These are phyloP conservation scores for Sebastolobus alascanus DNA, from an alignment of 2,797 vertebrate genomes.

Conservation along the genomic window DNA sequence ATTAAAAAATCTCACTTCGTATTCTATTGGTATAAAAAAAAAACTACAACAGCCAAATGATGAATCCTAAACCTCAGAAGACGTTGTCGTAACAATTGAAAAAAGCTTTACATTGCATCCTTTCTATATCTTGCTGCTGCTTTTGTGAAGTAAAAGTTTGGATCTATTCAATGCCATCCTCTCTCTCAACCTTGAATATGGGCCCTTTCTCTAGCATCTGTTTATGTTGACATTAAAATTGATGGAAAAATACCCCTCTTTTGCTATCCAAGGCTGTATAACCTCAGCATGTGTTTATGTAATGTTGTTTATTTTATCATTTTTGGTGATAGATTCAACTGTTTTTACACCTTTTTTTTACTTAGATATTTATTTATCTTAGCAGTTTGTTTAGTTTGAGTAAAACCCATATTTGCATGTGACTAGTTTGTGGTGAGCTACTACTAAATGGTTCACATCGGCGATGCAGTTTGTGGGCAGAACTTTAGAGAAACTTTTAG, in stretches of 20 bases:
- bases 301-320: conserved; percentile 9
- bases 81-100: background rate
- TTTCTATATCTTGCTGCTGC: background rate
- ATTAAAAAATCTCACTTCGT: background rate
- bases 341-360: background rate
- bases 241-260: background rate
- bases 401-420: background rate
- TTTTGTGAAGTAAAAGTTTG: conserved; percentile 16
- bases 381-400: background rate
- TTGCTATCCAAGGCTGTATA: background rate
- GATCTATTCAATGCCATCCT: conserved; percentile 24
- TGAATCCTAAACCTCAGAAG: background rate
- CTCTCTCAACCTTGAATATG: conserved; percentile 15
- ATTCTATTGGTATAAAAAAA: accelerated
- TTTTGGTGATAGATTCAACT: background rate
- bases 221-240: conserved; percentile 29
- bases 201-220: conserved; percentile 6
- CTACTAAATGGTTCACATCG: background rate
- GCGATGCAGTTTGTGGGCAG: conserved; percentile 3
- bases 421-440: background rate
- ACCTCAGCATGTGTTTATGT: background rate
- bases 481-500: conserved; percentile 40
- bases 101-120: background rate
- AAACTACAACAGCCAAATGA: background rate
- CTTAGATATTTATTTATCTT: background rate